Evolutionary conservation across 2,797 vertebrate species (phyloP), one percentile per base, ranked within the genome.

Genomic region (Sparidentex hasta): DNA sequence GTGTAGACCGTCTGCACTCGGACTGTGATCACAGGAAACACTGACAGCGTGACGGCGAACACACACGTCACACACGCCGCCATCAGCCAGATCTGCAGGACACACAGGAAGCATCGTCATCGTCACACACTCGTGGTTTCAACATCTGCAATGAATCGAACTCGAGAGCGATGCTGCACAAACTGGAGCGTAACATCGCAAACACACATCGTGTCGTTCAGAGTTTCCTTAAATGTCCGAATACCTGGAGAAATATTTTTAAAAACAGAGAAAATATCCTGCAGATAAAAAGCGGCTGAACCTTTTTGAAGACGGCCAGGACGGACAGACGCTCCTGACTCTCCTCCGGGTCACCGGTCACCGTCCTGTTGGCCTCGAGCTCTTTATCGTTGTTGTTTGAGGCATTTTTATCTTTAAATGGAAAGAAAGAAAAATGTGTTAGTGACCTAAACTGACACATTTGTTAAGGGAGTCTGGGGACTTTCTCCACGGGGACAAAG

Each of bases 11-110:
- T 95, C 68, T 85, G 84, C 11, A 94, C 96, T 2, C 96, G 94
- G 0, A 94, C 95, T 0, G 96, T 95, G 91, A 98, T 85, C 0
- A 96, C 94, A 0, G 98, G 97, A 86, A 98, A 99, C 58, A 96
- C 73, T 0, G 97, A 94, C 0, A 99, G 97, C 65, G 97, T 98
- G 88, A 98, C 81, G 0, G 95, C 95, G 80, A 99, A 98, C 85
- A 96, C 91, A 0, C 96, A 93, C 55, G 97, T 98, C 82, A 98
- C 95, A 0, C 93, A 97, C 14, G 95, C 5, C 13, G 97, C 97
- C 94, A 95, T 93, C 68, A 95, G 83, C 95, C 96, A 97, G 86
- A 99, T 97, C 98, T 99, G 90, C 8, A 21, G 44, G 27, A 54
- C n/a, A 57, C 54, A 57, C 52, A 58, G 18, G 25, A 23, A 9